Conservation (phyloP, 2,113 vertebrate species). For the Bos taurus region ARS-UCD2.0 NC_037353.1:51900001-51900500, state of each 20-base stretch:
- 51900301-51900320: not conserved
- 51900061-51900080: not conserved
- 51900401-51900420: not conserved
- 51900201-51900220: not conserved
- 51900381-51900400: not conserved
- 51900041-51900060: not conserved
- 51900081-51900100: too few species aligned
- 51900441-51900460: not conserved
- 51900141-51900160: too few species aligned
- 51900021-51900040: not conserved
- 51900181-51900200: rapidly evolving
- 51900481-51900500: not conserved
- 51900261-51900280: not conserved
- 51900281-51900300: not conserved
- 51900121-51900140: too few species aligned
- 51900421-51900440: not conserved
- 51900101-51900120: not conserved
- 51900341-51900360: not conserved
- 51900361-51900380: not conserved
- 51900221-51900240: not conserved
- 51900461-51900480: not conserved
- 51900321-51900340: not conserved
- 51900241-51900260: not conserved
- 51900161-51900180: not conserved
- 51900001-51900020: not conserved